Evolutionary conservation across 1,140 invertebrate genomes (phyloP).

Genomic region (Lasioglossum baleicum): DNA sequence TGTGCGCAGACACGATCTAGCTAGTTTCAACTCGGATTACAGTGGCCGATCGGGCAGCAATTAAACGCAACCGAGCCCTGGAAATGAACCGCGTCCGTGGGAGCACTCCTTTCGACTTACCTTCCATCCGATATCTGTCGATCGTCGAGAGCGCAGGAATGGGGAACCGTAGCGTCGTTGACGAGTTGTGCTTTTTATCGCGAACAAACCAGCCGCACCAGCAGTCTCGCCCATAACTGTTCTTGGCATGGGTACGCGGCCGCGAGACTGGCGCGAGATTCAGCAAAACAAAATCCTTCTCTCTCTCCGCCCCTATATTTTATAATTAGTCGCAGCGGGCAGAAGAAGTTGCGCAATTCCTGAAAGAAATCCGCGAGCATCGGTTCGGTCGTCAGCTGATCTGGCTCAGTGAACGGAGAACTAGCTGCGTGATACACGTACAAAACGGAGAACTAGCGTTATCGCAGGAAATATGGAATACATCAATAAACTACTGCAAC

Average conservation of each 20-base stretch:
- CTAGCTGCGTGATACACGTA: background rate
- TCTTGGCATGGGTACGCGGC: conserved; percentile 22
- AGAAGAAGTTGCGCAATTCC: conserved; percentile 68
- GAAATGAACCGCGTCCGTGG: too few relatives aligned
- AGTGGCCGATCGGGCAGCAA: too few relatives aligned
- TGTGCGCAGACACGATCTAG: too few relatives aligned
- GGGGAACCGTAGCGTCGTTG: background rate
- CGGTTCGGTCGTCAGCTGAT: conserved; percentile 60
- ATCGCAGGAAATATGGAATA: conserved; percentile 66
- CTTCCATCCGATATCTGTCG: background rate
- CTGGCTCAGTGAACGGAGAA: conserved; percentile 24
- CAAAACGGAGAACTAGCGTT: background rate
- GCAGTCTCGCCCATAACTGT: conserved; percentile 20
- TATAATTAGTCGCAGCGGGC: conserved; percentile 69
- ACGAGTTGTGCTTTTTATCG: background rate
- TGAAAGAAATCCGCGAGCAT: conserved; percentile 59
- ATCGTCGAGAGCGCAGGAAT: too few relatives aligned
- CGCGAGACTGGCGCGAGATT: conserved; percentile 42
- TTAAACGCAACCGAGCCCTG: too few relatives aligned
- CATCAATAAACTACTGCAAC: conserved; percentile 69
- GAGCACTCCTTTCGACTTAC: background rate
- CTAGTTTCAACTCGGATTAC: too few relatives aligned
- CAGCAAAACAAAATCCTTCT: conserved; percentile 51
- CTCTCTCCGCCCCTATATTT: conserved; percentile 58
- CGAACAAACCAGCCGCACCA: background rate